Conservation (phyloP, 1,140 invertebrate genomes). For the Chlorops oryzae region DNA sequence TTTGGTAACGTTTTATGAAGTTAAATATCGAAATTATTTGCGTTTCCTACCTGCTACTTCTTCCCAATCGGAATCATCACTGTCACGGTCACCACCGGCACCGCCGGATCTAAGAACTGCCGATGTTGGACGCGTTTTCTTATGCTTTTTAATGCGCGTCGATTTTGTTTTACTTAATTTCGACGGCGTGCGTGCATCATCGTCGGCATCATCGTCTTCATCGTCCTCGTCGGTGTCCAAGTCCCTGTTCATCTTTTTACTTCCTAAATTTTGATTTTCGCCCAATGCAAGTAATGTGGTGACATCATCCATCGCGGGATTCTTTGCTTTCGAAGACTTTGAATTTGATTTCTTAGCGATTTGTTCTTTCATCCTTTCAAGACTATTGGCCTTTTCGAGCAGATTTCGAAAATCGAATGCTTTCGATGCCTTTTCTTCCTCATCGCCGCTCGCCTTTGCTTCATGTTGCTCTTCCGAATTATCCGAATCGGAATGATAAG, state of each 20-base stretch:
- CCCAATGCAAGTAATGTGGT: slow-evolving; percentile 48
- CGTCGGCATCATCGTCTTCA: slow-evolving; percentile 12
- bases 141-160: slow-evolving; percentile 36
- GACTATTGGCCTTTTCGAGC: slow-evolving; percentile 41
- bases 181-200: slow-evolving; percentile 17
- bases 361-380: slow-evolving; percentile 40
- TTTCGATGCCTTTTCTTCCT: slow-evolving; percentile 26
- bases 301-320: slow-evolving; percentile 36
- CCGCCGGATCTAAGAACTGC: slow-evolving; percentile 21
- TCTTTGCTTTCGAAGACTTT: slow-evolving; percentile 18
- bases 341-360: slow-evolving; percentile 19
- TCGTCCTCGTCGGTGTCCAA: slow-evolving; percentile 17
- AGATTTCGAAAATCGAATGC: slow-evolving; percentile 41
- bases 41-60: slow-evolving; percentile 55
- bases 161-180: slow-evolving; percentile 42
- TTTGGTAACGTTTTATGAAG: no score
- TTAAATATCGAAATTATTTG: no score
- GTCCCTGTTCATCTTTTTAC: slow-evolving; percentile 12
- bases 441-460: slow-evolving; percentile 34
- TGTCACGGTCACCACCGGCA: slow-evolving; percentile 50
- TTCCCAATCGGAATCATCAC: slow-evolving; percentile 60
- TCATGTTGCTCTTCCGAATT: no score
- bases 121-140: slow-evolving; percentile 35
- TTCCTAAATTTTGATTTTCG: slow-evolving; percentile 39
- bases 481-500: slow-evolving; percentile 39